Percentiles rank a stretch among this genome's conserved stretches.
These are phyloP conservation scores for Dryocosmus kuriphilus DNA, from an alignment of 2,888 invertebrate genomes.

Conservation along the genomic window DNA sequence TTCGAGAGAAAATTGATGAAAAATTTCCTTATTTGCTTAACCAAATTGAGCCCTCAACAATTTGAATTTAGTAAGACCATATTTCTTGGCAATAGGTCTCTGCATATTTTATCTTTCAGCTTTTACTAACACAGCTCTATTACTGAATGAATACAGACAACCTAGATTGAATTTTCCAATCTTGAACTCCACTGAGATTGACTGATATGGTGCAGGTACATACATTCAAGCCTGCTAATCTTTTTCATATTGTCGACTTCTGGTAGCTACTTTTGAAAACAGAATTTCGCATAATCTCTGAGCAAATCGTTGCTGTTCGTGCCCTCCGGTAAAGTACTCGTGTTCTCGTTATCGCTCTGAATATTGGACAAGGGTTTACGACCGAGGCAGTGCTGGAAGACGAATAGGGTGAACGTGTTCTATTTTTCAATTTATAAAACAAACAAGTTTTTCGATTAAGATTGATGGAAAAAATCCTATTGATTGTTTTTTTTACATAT, in stretches of 20 bases:
- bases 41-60: too few relatives aligned
- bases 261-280: neutral
- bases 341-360: conserved; percentile 32
- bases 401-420: neutral
- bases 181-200: neutral
- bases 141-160: neutral
- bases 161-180: neutral
- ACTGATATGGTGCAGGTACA: neutral
- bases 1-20: too few relatives aligned
- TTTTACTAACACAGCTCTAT: neutral
- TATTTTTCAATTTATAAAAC: neutral
- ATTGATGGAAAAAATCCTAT: neutral
- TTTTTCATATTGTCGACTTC: conserved; percentile 6
- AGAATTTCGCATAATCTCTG: conserved; percentile 17
- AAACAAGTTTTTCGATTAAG: neutral
- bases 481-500: neutral
- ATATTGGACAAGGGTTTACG: conserved; percentile 22
- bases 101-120: neutral
- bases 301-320: conserved; percentile 13
- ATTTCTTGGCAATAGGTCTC: neutral
- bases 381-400: neutral
- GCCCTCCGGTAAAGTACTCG: conserved; percentile 24
- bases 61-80: neutral
- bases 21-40: too few relatives aligned
- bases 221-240: neutral